A percentile compares a stretch with the other conserved stretches of the same genome.
Conservation (phyloP, 2,113 vertebrate genomes). For the Holacanthus passer region DNA sequence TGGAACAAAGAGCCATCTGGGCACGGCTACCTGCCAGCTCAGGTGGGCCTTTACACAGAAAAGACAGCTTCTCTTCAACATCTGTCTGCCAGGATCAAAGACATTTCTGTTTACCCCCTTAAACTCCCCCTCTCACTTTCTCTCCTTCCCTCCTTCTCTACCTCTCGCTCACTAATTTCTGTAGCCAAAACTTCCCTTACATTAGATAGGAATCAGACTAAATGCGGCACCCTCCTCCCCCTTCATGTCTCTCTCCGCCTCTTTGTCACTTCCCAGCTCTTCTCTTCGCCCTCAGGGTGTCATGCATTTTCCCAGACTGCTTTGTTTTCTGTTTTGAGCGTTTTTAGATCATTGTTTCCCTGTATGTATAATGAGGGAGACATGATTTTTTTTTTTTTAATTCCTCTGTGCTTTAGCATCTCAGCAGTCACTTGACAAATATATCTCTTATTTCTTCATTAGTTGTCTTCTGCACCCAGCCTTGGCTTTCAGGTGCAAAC, state of each 20-base stretch:
- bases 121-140: slow-evolving; percentile 44
- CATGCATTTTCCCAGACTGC: slow-evolving; percentile 52
- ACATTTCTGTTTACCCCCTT: slow-evolving; percentile 64
- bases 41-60: slow-evolving; percentile 84
- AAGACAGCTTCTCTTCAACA: slow-evolving; percentile 71
- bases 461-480: slow-evolving; percentile 1
- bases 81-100: slow-evolving; percentile 82
- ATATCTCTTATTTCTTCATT: slow-evolving; percentile 7
- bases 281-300: slow-evolving; percentile 49
- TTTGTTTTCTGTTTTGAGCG: slow-evolving; percentile 60
- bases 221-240: slow-evolving; percentile 54
- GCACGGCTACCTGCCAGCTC: slow-evolving; percentile 82
- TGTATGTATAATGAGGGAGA: slow-evolving; percentile 62
- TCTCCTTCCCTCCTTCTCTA: slow-evolving; percentile 18
- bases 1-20: slow-evolving; percentile 82
- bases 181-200: slow-evolving; percentile 52
- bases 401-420: slow-evolving; percentile 35
- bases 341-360: slow-evolving; percentile 65
- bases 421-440: slow-evolving; percentile 45
- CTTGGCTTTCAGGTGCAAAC: slow-evolving; percentile 22
- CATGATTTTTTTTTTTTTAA: slow-evolving; percentile 36
- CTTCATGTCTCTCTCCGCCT: slow-evolving; percentile 65
- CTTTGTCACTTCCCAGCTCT: slow-evolving; percentile 63
- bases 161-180: slow-evolving; percentile 41
- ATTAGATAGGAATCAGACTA: slow-evolving; percentile 51